These are phyloP conservation scores for Sarcophaga peregrina DNA, from an alignment of 1,140 invertebrate genomes.

Conservation along the genomic window DNA sequence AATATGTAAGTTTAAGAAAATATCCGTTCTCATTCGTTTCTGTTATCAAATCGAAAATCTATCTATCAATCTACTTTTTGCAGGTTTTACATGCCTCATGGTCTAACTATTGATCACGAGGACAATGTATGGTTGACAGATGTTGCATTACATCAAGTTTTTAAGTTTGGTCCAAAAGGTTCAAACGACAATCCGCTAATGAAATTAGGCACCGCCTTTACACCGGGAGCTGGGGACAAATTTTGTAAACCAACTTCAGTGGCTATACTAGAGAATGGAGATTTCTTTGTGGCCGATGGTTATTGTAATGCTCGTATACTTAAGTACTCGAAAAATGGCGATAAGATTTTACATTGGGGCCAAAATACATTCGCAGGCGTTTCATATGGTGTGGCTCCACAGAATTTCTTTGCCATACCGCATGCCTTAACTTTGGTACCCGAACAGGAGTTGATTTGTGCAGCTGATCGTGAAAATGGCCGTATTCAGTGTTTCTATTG, in stretches of 20 bases:
- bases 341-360: conserved; percentile 75
- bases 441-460: conserved; percentile 80
- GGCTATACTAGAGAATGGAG: conserved; percentile 82
- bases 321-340: conserved; percentile 82
- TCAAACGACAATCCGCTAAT: conserved; percentile 64
- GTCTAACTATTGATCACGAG: conserved; percentile 84
- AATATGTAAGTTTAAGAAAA: conserved; percentile 73
- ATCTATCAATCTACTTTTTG: conserved; percentile 51
- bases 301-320: conserved; percentile 94
- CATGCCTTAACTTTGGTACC: conserved; percentile 86
- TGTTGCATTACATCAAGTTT: conserved; percentile 90
- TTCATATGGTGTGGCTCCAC: conserved; percentile 62
- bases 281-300: conserved; percentile 94
- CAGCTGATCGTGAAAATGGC: conserved; percentile 93
- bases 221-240: conserved; percentile 83
- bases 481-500: conserved; percentile 82
- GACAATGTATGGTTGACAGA: conserved; percentile 93
- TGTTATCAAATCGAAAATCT: not conserved
- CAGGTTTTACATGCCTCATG: conserved; percentile 94
- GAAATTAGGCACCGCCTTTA: conserved; percentile 73
- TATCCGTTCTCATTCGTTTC: too few relatives aligned
- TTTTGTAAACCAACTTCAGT: conserved; percentile 96
- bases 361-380: conserved; percentile 65
- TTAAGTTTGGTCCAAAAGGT: conserved; percentile 74
- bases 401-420: conserved; percentile 78